Conservation (phyloP, 1,140 invertebrate species). For the Ceratina japonica region DNA sequence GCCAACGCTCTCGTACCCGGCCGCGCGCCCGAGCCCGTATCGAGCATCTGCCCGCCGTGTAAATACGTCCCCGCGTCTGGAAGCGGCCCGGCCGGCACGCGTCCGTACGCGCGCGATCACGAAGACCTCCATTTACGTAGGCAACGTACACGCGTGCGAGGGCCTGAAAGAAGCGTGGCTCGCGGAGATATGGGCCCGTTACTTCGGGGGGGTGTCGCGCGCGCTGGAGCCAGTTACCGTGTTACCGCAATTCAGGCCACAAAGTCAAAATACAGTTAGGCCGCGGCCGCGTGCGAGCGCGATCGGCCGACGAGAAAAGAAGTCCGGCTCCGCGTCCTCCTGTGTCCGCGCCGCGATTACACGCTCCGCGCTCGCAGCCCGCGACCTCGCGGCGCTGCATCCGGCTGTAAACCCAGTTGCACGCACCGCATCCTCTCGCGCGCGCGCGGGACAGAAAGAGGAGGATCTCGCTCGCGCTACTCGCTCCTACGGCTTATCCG, state of each 20-base stretch:
- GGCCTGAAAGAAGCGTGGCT: slow-evolving; percentile 63
- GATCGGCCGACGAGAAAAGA: slow-evolving; percentile 55
- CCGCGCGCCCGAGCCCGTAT: background rate
- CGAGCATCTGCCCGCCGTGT: slow-evolving; percentile 10
- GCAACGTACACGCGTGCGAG: slow-evolving; percentile 67
- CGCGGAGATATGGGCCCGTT: slow-evolving; percentile 74
- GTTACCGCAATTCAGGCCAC: slow-evolving; percentile 81
- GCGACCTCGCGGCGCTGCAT: slow-evolving; percentile 49
- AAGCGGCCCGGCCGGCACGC: background rate
- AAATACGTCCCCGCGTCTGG: background rate
- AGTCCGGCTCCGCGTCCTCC: slow-evolving; percentile 55
- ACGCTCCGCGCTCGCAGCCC: slow-evolving; percentile 4
- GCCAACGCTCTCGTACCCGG: too few species aligned
- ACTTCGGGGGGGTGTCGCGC: slow-evolving; percentile 77
- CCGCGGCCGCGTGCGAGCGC: slow-evolving; percentile 64
- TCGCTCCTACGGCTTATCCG: slow-evolving; percentile 31
- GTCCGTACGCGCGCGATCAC: background rate
- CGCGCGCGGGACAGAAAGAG: background rate
- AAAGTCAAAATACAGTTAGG: slow-evolving; percentile 81
- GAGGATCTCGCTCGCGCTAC: slow-evolving; percentile 6
- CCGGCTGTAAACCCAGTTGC: slow-evolving; percentile 64
- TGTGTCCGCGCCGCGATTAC: slow-evolving; percentile 24
- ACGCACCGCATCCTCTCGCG: slow-evolving; percentile 38
- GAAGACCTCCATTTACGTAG: slow-evolving; percentile 69
- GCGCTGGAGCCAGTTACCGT: slow-evolving; percentile 78